phyloP scores from a whole-genome alignment of 2,113 vertebrate genomes.

The Anhinga rufa region DNA sequence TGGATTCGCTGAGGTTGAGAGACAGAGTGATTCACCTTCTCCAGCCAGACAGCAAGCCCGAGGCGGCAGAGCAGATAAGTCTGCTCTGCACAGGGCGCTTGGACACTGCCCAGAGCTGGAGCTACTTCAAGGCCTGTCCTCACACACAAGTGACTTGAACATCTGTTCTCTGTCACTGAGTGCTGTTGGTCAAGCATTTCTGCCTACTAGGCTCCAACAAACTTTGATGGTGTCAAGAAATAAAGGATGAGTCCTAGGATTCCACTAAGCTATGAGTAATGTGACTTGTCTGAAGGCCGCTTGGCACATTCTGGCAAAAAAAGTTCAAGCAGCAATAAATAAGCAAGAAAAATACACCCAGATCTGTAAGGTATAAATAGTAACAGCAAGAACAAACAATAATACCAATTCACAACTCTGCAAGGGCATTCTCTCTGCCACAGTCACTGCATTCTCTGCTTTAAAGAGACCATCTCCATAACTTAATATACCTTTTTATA shows the following conservation, averaged over 20 bases:
- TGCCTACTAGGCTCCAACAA: neutral
- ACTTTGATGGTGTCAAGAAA: neutral
- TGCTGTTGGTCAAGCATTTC: neutral
- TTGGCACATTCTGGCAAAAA: conserved; percentile 6
- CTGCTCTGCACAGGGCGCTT: neutral
- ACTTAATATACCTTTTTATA: neutral
- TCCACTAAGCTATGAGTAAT: neutral
- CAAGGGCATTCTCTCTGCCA: neutral
- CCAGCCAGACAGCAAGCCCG: neutral
- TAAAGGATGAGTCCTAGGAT: conserved; percentile 7
- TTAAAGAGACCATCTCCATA: neutral
- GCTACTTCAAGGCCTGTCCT: neutral
- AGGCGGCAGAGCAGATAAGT: neutral
- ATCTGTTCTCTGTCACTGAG: neutral
- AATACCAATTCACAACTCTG: neutral
- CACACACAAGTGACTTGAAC: neutral
- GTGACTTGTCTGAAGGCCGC: neutral
- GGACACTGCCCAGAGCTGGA: neutral
- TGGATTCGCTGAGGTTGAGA: neutral
- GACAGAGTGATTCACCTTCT: neutral
- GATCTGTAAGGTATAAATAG: neutral
- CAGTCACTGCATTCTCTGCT: neutral
- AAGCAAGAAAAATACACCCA: neutral
- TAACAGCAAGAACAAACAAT: neutral
- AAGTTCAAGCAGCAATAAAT: conserved; percentile 26